A percentile compares a stretch with the other conserved stretches of the same genome.
Conservation (phyloP, 2,113 vertebrate genomes). For the Tachysurus fulvidraco region DNA sequence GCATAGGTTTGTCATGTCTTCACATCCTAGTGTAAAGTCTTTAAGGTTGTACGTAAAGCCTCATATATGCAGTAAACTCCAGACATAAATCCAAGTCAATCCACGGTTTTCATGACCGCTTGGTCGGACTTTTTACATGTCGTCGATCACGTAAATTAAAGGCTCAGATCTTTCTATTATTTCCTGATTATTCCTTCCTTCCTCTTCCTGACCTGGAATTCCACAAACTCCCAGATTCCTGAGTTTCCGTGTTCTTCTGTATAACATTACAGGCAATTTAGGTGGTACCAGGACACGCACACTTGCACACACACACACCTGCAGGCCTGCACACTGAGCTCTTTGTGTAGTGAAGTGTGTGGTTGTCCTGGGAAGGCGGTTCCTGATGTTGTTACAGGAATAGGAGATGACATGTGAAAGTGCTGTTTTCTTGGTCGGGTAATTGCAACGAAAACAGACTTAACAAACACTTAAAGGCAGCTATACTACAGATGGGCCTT, state of each 20-base stretch:
- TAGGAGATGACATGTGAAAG: constrained; percentile 74
- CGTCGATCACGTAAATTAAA: not conserved
- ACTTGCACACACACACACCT: not conserved
- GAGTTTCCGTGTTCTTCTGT: constrained; percentile 18
- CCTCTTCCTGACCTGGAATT: constrained; percentile 24
- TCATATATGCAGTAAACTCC: not conserved
- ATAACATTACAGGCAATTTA: constrained; percentile 36
- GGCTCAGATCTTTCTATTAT: constrained; percentile 17
- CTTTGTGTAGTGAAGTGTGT: constrained; percentile 43
- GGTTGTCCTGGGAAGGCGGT: constrained; percentile 48
- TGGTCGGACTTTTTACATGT: constrained; percentile 2
- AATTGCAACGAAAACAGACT: constrained; percentile 60
- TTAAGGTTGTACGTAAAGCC: not conserved
- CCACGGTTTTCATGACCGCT: not conserved
- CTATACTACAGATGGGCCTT: constrained; percentile 63
- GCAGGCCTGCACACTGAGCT: constrained; percentile 32
- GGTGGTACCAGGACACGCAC: constrained; percentile 3
- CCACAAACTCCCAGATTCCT: constrained; percentile 24
- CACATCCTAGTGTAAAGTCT: not conserved
- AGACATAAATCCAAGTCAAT: not conserved
- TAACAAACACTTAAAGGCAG: constrained; percentile 60
- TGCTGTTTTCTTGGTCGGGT: constrained; percentile 68
- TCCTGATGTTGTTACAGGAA: constrained; percentile 61
- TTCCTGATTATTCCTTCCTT: constrained; percentile 38
- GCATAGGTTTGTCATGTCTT: not conserved